A percentile compares a stretch with the other conserved stretches of the same genome.
Conservation (phyloP, 2,113 vertebrate species). For the Centropus unirufus region DNA sequence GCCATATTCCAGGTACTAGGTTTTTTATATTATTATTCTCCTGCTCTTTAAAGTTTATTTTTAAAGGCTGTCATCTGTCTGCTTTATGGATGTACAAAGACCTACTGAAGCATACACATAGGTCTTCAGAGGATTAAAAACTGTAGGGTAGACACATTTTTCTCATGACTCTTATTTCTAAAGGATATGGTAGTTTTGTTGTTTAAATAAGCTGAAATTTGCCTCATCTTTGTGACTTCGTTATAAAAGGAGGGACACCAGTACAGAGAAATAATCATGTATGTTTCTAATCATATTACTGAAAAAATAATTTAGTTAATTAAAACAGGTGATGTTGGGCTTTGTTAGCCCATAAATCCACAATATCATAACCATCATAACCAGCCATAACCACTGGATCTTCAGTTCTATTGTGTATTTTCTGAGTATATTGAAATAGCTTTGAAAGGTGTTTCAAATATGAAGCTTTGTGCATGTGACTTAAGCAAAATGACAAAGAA, state of each 20-base stretch:
- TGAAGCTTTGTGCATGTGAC: neutral
- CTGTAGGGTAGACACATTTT: neutral
- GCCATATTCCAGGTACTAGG: neutral
- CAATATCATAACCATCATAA: neutral
- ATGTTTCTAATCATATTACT: neutral
- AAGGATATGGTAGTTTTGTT: neutral
- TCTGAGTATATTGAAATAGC: neutral
- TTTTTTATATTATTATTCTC: neutral
- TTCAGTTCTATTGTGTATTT: neutral
- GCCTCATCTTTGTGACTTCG: neutral
- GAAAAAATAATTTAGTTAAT: neutral
- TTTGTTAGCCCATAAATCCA: constrained; percentile 17
- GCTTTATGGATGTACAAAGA: neutral
- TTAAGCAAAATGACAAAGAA: neutral
- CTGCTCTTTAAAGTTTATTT: neutral
- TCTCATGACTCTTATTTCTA: neutral
- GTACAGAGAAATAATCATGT: neutral
- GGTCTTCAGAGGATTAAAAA: neutral
- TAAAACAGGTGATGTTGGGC: neutral
- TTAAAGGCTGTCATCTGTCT: neutral
- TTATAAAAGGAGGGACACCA: neutral
- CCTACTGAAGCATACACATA: neutral
- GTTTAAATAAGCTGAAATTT: neutral
- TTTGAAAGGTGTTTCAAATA: neutral
- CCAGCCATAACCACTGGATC: neutral